phyloP scores from a whole-genome alignment of 1,140 invertebrate species.

The Formica exsecta region DNA sequence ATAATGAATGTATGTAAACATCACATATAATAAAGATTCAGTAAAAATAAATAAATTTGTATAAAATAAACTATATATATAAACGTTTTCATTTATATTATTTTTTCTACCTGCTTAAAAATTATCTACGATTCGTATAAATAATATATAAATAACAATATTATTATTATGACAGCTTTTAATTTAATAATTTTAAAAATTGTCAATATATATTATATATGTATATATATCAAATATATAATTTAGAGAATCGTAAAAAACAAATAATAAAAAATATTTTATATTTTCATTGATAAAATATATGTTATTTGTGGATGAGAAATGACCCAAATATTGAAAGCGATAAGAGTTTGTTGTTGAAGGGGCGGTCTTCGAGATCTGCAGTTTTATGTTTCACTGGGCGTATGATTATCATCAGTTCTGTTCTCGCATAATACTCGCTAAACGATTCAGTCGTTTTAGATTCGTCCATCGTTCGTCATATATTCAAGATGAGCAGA shows the following conservation, averaged over 20 bases:
- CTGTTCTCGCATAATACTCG: not conserved
- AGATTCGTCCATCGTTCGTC: not conserved
- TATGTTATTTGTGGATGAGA: not conserved
- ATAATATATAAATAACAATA: slow-evolving; percentile 5
- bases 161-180: not conserved
- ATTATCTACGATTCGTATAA: not conserved
- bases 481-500: slow-evolving; percentile 3
- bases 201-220: not conserved
- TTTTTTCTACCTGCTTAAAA: not conserved
- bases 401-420: slow-evolving; percentile 43
- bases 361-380: slow-evolving; percentile 36
- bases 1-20: not conserved
- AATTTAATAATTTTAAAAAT: slow-evolving; percentile 25
- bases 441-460: slow-evolving; percentile 11
- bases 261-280: slow-evolving; percentile 5
- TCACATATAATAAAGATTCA: not conserved
- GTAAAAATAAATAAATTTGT: slow-evolving; percentile 2
- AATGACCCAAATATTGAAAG: not conserved
- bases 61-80: slow-evolving; percentile 6
- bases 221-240: slow-evolving; percentile 4
- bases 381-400: slow-evolving; percentile 56
- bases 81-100: not conserved
- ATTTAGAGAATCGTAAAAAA: not conserved
- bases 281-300: not conserved
- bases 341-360: slow-evolving; percentile 16